Evolutionary conservation across 2,797 vertebrate species (phyloP).

Genomic region (Bovichtus variegatus): DNA sequence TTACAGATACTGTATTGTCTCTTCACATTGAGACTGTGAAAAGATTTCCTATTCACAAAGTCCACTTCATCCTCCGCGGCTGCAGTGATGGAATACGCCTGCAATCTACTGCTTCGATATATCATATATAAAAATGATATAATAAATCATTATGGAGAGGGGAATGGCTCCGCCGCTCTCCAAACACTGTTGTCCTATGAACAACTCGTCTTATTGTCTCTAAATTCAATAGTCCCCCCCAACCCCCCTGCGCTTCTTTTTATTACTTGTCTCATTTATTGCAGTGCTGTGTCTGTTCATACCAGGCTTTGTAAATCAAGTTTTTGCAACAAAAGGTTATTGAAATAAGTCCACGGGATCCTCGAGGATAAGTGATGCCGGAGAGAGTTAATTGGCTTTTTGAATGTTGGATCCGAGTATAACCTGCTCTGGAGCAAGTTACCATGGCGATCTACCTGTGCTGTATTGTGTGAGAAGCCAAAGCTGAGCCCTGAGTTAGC

Average conservation of each 20-base stretch:
- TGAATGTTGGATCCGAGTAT: conserved; percentile 54
- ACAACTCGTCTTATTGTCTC: conserved; percentile 79
- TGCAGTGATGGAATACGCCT: conserved; percentile 63
- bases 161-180: conserved; percentile 55
- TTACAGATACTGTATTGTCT: conserved; percentile 51
- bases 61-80: conserved; percentile 39
- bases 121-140: conserved; percentile 74
- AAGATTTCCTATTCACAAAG: conserved; percentile 56
- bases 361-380: conserved; percentile 77
- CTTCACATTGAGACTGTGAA: conserved; percentile 34
- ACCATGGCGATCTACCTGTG: conserved; percentile 73
- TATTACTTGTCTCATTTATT: conserved; percentile 85
- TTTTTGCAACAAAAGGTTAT: conserved; percentile 83
- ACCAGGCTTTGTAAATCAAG: conserved; percentile 79
- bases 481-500: conserved; percentile 33
- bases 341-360: conserved; percentile 79
- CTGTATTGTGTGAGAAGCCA: conserved; percentile 22
- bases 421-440: conserved; percentile 61
- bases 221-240: conserved; percentile 74
- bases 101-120: conserved; percentile 67
- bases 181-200: conserved; percentile 77
- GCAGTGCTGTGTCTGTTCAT: conserved; percentile 70
- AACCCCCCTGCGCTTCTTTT: conserved; percentile 63
- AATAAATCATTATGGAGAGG: conserved; percentile 80
- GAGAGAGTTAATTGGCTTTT: conserved; percentile 80